Conservation (phyloP, 2,888 invertebrate genomes). For the Tiliacea aurago region DNA sequence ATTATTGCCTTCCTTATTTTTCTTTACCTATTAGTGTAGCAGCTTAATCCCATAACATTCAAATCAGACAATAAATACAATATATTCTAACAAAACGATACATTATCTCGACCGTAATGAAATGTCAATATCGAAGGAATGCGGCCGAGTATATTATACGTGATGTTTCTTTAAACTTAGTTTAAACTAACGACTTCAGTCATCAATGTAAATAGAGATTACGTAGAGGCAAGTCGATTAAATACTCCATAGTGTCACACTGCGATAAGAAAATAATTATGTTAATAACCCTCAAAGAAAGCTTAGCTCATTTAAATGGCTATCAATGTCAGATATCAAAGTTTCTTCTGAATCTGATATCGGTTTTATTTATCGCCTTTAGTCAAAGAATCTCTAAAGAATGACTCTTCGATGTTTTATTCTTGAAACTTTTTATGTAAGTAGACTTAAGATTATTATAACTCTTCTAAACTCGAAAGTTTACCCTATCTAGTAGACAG, state of each 20-base stretch:
- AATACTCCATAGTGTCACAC: constrained; percentile 53
- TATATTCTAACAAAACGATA: constrained; percentile 7
- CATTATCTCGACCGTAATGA: constrained; percentile 30
- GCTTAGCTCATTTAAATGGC: constrained; percentile 56
- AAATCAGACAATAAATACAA: constrained; percentile 2
- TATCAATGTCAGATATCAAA: constrained; percentile 54
- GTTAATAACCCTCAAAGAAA: constrained; percentile 61
- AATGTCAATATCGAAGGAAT: constrained; percentile 49
- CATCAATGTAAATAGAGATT: constrained; percentile 64
- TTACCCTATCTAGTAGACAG: constrained; percentile 8
- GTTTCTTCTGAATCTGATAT: constrained; percentile 48
- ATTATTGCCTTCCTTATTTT: not conserved
- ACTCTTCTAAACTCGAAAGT: constrained; percentile 27
- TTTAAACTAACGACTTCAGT: constrained; percentile 48
- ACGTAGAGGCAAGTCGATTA: constrained; percentile 54
- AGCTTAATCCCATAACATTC: not conserved
- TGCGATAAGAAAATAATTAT: constrained; percentile 56
- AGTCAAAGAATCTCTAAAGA: constrained; percentile 51
- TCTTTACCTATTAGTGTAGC: too few species aligned
- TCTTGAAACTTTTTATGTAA: constrained; percentile 29
- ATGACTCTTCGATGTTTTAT: constrained; percentile 50
- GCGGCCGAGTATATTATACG: constrained; percentile 35
- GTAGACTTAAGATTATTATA: constrained; percentile 26
- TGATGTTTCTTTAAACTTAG: constrained; percentile 41
- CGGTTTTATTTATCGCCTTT: constrained; percentile 44